Percentiles rank a stretch among this genome's conserved stretches.
phyloP scores from a whole-genome alignment of 2,113 vertebrate species.

The Diphyllodes magnificus region DNA sequence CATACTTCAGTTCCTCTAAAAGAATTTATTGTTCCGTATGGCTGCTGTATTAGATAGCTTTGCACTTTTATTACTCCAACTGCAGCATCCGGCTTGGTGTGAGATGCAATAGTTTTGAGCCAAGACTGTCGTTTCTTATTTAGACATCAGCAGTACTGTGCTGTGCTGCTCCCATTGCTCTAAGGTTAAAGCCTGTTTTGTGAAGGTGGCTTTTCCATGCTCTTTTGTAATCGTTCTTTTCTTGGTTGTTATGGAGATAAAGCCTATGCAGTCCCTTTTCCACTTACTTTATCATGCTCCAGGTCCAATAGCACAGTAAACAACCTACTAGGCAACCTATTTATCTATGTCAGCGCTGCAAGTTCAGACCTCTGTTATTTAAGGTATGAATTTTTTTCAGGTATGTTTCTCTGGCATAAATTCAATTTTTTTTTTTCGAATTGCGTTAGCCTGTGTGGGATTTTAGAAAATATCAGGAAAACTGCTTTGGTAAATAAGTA shows the following conservation, averaged over 20 bases:
- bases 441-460: not conserved
- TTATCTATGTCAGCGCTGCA: slow-evolving; percentile 75
- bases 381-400: slow-evolving; percentile 64
- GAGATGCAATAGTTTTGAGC: not conserved
- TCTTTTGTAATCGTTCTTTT: slow-evolving; percentile 59
- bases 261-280: slow-evolving; percentile 19
- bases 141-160: slow-evolving; percentile 41
- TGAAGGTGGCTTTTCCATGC: slow-evolving; percentile 44
- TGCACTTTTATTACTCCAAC: not conserved
- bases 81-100: not conserved
- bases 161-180: slow-evolving; percentile 20
- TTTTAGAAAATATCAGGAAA: not conserved
- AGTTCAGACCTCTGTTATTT: slow-evolving; percentile 75
- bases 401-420: not conserved
- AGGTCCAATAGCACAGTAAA: slow-evolving; percentile 73
- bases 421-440: not conserved
- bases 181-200: slow-evolving; percentile 60
- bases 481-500: not conserved
- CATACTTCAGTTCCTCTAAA: not conserved
- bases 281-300: slow-evolving; percentile 67
- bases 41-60: not conserved
- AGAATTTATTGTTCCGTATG: not conserved
- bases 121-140: slow-evolving; percentile 27
- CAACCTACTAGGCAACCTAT: slow-evolving; percentile 79
- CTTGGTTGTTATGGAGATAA: slow-evolving; percentile 71